These are phyloP conservation scores for Silurus glanis DNA, from an alignment of 2,113 vertebrate genomes.

Conservation along the genomic window DNA sequence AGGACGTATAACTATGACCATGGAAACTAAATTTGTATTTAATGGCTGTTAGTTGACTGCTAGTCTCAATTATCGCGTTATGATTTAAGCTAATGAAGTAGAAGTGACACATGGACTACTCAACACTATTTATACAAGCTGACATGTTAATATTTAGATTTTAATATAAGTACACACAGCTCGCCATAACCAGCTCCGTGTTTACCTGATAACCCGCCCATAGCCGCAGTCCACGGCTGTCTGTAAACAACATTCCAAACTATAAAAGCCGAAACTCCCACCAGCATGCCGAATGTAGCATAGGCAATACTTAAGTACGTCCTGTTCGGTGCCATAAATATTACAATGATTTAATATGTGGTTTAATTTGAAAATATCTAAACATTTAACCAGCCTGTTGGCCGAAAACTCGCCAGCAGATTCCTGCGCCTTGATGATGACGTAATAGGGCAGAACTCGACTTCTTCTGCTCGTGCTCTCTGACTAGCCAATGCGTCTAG, in stretches of 20 bases:
- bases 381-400: background rate
- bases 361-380: background rate
- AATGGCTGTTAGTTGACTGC: background rate
- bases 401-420: background rate
- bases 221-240: slow-evolving; percentile 85
- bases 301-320: slow-evolving; percentile 77
- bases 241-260: slow-evolving; percentile 82
- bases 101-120: background rate
- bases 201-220: slow-evolving; percentile 89
- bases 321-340: slow-evolving; percentile 65
- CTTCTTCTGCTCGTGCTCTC: background rate
- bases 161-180: background rate
- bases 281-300: slow-evolving; percentile 72
- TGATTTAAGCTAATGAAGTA: background rate
- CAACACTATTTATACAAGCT: background rate
- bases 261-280: slow-evolving; percentile 84
- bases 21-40: too few species aligned
- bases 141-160: background rate
- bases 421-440: slow-evolving; percentile 13
- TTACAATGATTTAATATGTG: background rate
- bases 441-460: background rate
- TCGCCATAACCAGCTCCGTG: background rate
- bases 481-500: background rate
- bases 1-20: too few species aligned
- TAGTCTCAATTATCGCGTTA: background rate